phyloP scores from a whole-genome alignment of 2,797 vertebrate genomes.

The Leuciscus waleckii region DNA sequence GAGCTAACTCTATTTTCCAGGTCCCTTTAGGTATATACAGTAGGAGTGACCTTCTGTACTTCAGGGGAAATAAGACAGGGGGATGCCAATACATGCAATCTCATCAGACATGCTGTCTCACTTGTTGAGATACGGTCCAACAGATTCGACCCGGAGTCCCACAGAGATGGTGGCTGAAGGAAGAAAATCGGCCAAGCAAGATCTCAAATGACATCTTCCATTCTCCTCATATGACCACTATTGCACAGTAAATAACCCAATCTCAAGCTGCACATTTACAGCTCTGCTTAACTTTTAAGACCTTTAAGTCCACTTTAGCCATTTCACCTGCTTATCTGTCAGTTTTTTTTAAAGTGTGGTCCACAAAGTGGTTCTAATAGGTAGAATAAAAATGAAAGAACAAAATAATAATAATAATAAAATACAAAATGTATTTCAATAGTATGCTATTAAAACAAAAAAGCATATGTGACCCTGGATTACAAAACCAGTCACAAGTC shows the following conservation, averaged over 20 bases:
- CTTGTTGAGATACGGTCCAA: background rate
- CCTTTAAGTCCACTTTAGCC: no score
- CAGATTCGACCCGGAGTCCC: background rate
- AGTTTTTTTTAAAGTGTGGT: no score
- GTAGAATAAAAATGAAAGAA: no score
- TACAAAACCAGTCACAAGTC: no score
- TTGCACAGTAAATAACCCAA: background rate
- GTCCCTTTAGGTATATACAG: background rate
- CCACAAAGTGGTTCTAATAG: no score
- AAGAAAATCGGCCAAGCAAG: background rate
- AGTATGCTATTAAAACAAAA: no score
- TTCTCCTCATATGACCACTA: background rate
- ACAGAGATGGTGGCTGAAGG: background rate
- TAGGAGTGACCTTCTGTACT: conserved; percentile 16
- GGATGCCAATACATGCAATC: background rate
- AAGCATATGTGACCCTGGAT: no score
- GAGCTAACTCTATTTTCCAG: background rate
- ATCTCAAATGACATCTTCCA: background rate
- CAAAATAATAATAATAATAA: background rate
- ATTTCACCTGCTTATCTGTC: no score
- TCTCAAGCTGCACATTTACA: background rate
- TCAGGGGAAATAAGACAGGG: background rate
- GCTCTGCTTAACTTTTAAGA: background rate
- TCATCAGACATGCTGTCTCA: background rate
- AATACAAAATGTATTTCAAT: background rate